Percentiles rank a stretch among this genome's conserved stretches.
phyloP scores from a whole-genome alignment of 2,888 invertebrate genomes.

The Erynnis tages region DNA sequence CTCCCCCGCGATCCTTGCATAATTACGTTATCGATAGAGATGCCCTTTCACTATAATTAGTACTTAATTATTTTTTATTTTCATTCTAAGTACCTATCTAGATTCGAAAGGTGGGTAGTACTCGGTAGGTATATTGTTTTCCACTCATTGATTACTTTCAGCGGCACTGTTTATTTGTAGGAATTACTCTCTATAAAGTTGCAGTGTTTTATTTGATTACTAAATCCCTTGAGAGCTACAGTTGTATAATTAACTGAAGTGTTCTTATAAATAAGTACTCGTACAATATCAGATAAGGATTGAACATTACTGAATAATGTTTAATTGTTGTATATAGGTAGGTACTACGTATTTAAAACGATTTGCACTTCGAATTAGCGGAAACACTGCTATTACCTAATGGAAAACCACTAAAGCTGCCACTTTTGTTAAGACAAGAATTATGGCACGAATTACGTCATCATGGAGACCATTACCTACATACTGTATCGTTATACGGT shows the following conservation, averaged over 20 bases:
- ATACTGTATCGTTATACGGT: too few species aligned
- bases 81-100: too few species aligned
- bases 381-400: slow-evolving; percentile 6
- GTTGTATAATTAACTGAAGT: not conserved
- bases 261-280: too few species aligned
- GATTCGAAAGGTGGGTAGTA: too few species aligned
- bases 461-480: too few species aligned
- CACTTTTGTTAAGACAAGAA: not conserved
- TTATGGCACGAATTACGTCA: not conserved
- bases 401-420: slow-evolving; percentile 8
- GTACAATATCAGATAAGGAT: slow-evolving; percentile 17
- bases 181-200: not conserved
- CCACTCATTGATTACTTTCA: too few species aligned
- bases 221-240: not conserved
- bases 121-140: too few species aligned
- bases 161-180: not conserved
- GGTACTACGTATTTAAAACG: not conserved
- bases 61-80: too few species aligned
- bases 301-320: slow-evolving; percentile 2
- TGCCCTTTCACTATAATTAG: too few species aligned
- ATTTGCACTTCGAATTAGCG: not conserved
- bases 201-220: slow-evolving; percentile 2
- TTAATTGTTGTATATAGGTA: slow-evolving; percentile 4
- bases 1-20: too few species aligned
- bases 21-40: too few species aligned